These are phyloP conservation scores for Drosophila repleta DNA, from an alignment of 1,140 invertebrate genomes.

Conservation along the genomic window DNA sequence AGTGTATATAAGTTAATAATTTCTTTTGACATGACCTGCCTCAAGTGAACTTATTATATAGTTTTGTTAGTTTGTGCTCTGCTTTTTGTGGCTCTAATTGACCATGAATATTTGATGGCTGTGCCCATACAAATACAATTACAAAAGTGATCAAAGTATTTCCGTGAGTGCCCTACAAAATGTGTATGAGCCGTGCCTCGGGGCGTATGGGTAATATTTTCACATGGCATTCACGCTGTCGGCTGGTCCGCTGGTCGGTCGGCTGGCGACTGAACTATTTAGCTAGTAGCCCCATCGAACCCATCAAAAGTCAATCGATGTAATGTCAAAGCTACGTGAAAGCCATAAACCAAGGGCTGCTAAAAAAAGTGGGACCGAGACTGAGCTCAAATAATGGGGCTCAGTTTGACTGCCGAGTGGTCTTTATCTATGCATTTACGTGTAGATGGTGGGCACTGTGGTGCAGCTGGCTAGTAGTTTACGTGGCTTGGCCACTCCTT, in stretches of 20 bases:
- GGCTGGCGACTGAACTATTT: conserved; percentile 20
- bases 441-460: neutral
- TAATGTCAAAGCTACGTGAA: conserved; percentile 41
- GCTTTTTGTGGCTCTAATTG: conserved; percentile 29
- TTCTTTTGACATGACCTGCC: neutral
- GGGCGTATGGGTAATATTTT: conserved; percentile 29
- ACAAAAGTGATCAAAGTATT: conserved; percentile 45
- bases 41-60: neutral
- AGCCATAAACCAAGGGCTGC: conserved; percentile 8
- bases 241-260: neutral
- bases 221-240: conserved; percentile 3
- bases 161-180: conserved; percentile 34
- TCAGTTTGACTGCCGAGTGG: conserved; percentile 33
- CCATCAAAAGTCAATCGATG: conserved; percentile 47
- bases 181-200: neutral
- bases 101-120: conserved; percentile 40
- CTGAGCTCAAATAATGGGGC: conserved; percentile 21
- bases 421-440: conserved; percentile 4
- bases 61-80: conserved; percentile 13
- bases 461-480: conserved; percentile 17
- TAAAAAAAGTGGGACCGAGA: neutral
- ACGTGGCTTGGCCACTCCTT: conserved; percentile 34
- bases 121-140: conserved; percentile 45
- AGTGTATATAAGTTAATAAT: neutral
- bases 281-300: conserved; percentile 8